phyloP scores from a whole-genome alignment of 2,113 vertebrate species.

The zebrafish (Danio rerio) region GRCz12tu NC_133192.1:20110001-20110500 shows the following conservation, averaged over 20 bases:
- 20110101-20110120: background rate
- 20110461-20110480: slow-evolving; percentile 23
- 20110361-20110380: slow-evolving; percentile 32
- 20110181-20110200: background rate
- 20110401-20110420: slow-evolving; percentile 26
- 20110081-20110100: background rate
- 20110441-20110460: slow-evolving; percentile 9
- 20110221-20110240: background rate
- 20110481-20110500: background rate
- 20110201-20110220: background rate
- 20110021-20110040: background rate
- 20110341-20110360: slow-evolving; percentile 20
- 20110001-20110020: background rate
- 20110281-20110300: slow-evolving; percentile 39
- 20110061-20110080: background rate
- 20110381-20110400: slow-evolving; percentile 46
- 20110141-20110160: background rate
- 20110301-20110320: slow-evolving; percentile 37
- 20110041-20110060: background rate
- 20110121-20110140: background rate
- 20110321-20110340: slow-evolving; percentile 36
- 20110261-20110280: background rate
- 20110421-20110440: slow-evolving; percentile 27
- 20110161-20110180: background rate
- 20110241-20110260: background rate